Evolutionary conservation across 2,888 invertebrate genomes (phyloP), one percentile per base, ranked within the genome.

Genomic region (Ectropis crepuscularia): DNA sequence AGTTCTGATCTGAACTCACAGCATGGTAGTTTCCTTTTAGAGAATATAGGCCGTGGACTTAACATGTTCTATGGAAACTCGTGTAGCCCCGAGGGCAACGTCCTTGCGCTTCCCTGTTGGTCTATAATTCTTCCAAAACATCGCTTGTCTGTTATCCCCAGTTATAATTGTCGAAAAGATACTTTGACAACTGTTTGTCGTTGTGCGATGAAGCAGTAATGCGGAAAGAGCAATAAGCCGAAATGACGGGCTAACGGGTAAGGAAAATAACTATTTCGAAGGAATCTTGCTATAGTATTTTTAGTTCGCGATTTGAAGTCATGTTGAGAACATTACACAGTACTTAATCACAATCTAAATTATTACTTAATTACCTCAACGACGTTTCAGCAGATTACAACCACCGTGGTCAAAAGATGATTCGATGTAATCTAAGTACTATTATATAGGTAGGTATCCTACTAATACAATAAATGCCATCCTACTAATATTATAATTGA

Each of bases 121-220:
- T 7, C 41, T 48, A 48, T 60, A 51, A 46, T 47, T 45, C 53
- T 43, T n/a, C 36, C 53, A 53, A 42, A 36, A 43, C 48, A 55
- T 51, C 38, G 50, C 43, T 47, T 47, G 39, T 47, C 46, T 46
- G 37, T 46, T 37, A 43, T 54, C 38, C 8, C 43, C 11, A 37
- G 28, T 43, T 53, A 36, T 53, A 11, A 53, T 42, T 36, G 12
- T 11, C 16, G 16, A 28, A 28, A 28, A 28, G 16, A 28, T 53
- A 43, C 43, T 53, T 53, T 43, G 43, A 43, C 7, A 53, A 43
- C 36, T 37, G 28, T 42, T 41, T 42, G 42, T 53, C 7, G 41
- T 42, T 10, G 42, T 28, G 7, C 43, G 43, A 53, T 43, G 36
- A 10, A 45, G 43, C 53, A 16, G 42, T 11, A 28, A 43, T 37